Percentiles rank a stretch among this genome's conserved stretches.
Evolutionary conservation across 2,797 vertebrate genomes (phyloP).

Genomic region (Okamejei kenojei): DNA sequence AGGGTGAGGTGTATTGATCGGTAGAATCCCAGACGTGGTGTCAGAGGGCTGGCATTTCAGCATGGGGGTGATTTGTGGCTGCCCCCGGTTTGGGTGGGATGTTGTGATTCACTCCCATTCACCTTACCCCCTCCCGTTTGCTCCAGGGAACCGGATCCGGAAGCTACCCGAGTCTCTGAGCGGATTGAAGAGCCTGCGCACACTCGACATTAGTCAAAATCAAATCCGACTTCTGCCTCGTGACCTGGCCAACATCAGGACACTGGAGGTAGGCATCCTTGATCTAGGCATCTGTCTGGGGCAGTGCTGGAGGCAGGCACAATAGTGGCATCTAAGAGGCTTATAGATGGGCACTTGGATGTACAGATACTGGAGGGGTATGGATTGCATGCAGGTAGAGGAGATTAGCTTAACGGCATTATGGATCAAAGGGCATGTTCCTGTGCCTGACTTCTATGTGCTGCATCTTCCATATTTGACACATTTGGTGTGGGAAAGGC

Average conservation of each 20-base stretch:
- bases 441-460: no score
- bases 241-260: constrained; percentile 64
- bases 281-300: no score
- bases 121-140: no score
- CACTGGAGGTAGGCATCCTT: constrained; percentile 70
- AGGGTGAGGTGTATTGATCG: background rate
- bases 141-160: constrained; percentile 71
- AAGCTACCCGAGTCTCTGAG: constrained; percentile 64
- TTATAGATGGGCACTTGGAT: no score
- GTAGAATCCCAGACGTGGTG: background rate
- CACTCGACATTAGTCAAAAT: constrained; percentile 76
- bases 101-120: background rate
- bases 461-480: background rate
- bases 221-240: constrained; percentile 64
- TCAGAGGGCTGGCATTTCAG: background rate
- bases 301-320: no score
- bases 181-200: constrained; percentile 66
- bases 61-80: background rate
- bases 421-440: no score
- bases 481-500: background rate
- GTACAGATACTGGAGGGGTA: no score
- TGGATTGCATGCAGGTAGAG: no score
- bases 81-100: background rate
- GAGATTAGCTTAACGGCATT: no score
- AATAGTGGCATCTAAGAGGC: no score